Base-by-base conservation (phyloP, 2,113 vertebrate genomes). In the Sardina pilchardus region DNA sequence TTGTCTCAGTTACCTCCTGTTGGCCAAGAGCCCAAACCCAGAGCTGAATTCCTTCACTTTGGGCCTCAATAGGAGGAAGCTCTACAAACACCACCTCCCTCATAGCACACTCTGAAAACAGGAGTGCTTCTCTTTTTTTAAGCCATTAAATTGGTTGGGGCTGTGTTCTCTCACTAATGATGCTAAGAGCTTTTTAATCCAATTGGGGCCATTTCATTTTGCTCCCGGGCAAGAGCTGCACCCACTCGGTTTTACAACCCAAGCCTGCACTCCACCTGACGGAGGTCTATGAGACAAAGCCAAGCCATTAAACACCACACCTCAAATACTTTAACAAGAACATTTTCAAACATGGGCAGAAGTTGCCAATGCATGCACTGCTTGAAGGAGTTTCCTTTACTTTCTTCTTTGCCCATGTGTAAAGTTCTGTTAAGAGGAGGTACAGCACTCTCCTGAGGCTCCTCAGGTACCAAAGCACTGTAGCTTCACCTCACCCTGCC, bases 1-100 rank as follows among this genome's bases (percentile, higher is more conserved):
- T 84, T 85, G 85, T 87, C 80, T 42, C 81, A 83, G 12, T 63
- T 43, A 86, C 84, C 82, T 82, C 84, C 59, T 81, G 71, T 84
- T 84, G 82, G 84, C 82, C 82, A 59, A 59, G 26, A 81, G 48
- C 83, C 81, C 16, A 30, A 26, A 71, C 26, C 26, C 26, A 14
- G 14, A 71, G 63, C 26, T 71, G 26, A 71, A 71, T 71, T 71
- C 63, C n/a, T 71, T 34, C 34, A 71, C 63, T 34, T 26, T 1
- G 7, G 63, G 63, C 26, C 26, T 71, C 26, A 71, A 71, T 71
- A 34, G 63, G 63, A 71, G n/a, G 63, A 71, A 67, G 59, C 59
- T n/a, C 24, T 7, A 34, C 63, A 71, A 71, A 71, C 63, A 71
- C 63, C n/a, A 9, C 26, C 26, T 71, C 63, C 63, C 63, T 71